Evolutionary conservation across 2,888 invertebrate genomes (phyloP).

Genomic region (Iselma pallidipennis): DNA sequence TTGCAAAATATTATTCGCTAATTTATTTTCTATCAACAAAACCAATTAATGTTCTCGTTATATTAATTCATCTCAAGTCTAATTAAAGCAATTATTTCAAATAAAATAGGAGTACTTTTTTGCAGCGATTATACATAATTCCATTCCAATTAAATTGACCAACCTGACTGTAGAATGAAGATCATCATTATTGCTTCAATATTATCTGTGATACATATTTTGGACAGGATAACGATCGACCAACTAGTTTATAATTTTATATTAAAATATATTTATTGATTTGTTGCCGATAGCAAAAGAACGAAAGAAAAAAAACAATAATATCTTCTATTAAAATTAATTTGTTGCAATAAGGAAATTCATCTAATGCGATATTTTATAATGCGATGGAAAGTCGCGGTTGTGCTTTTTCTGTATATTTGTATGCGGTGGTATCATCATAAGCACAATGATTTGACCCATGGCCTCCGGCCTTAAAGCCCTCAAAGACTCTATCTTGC

Average conservation of each 20-base stretch:
- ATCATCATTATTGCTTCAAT: background rate
- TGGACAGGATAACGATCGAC: too few species aligned
- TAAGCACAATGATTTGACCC: slow-evolving; percentile 10
- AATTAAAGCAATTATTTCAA: slow-evolving; percentile 1
- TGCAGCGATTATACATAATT: background rate
- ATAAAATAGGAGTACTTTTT: background rate
- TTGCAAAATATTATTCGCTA: background rate
- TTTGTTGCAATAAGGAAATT: slow-evolving; percentile 1
- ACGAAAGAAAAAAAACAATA: too few species aligned
- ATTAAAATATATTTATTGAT: too few species aligned
- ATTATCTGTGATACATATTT: background rate
- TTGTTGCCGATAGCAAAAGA: background rate
- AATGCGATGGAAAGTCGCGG: background rate
- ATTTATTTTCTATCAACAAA: slow-evolving; percentile 1
- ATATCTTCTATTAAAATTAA: slow-evolving; percentile 1
- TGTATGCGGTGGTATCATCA: background rate
- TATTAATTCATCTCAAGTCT: background rate
- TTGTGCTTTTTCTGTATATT: background rate
- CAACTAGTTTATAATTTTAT: too few species aligned
- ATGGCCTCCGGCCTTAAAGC: slow-evolving; percentile 5
- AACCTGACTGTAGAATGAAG: background rate
- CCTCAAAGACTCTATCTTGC: background rate
- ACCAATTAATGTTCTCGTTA: background rate
- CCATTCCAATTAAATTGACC: background rate
- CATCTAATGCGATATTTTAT: background rate